phyloP scores from a whole-genome alignment of 1,140 invertebrate genomes.

The Aphidius ervi region DNA sequence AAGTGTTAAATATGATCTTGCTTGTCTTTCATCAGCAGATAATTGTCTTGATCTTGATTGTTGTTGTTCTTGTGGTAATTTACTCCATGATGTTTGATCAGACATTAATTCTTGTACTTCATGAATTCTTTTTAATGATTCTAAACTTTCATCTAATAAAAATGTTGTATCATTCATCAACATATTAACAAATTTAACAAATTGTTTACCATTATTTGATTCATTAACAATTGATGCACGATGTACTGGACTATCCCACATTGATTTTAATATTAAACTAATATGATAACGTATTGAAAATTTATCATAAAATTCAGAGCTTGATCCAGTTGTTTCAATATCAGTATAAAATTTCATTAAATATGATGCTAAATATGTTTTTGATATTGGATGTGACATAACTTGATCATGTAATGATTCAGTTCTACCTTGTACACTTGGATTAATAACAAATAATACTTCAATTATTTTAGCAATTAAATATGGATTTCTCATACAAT shows the following conservation, averaged over 20 bases:
- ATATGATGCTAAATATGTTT: slow-evolving; percentile 75
- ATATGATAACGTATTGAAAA: slow-evolving; percentile 98
- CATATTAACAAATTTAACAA: slow-evolving; percentile 98
- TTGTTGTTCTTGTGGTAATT: slow-evolving; percentile 67
- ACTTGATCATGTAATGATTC: slow-evolving; percentile 62
- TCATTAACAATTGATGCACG: slow-evolving; percentile 74
- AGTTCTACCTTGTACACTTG: slow-evolving; percentile 66
- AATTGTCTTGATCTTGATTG: slow-evolving; percentile 75
- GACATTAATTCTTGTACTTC: slow-evolving; percentile 88
- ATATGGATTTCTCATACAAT: slow-evolving; percentile 93
- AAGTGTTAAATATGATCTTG: slow-evolving; percentile 90
- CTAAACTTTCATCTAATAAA: slow-evolving; percentile 91
- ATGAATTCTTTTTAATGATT: slow-evolving; percentile 92
- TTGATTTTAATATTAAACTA: slow-evolving; percentile 89
- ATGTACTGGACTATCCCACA: slow-evolving; percentile 72
- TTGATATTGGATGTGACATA: slow-evolving; percentile 83
- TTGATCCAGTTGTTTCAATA: slow-evolving; percentile 95
- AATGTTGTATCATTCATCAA: slow-evolving; percentile 99
- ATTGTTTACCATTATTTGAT: slow-evolving; percentile 83
- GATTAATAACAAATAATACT: slow-evolving; percentile 89
- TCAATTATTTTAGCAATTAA: slow-evolving; percentile 92
- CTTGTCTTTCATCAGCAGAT: slow-evolving; percentile 87
- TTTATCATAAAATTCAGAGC: slow-evolving; percentile 98
- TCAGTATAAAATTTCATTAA: slow-evolving; percentile 99
- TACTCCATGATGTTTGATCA: slow-evolving; percentile 64